Percentiles rank a stretch among this genome's conserved stretches.
Evolutionary conservation across 1,140 invertebrate species (phyloP).

Genomic region (Phortica variegata): DNA sequence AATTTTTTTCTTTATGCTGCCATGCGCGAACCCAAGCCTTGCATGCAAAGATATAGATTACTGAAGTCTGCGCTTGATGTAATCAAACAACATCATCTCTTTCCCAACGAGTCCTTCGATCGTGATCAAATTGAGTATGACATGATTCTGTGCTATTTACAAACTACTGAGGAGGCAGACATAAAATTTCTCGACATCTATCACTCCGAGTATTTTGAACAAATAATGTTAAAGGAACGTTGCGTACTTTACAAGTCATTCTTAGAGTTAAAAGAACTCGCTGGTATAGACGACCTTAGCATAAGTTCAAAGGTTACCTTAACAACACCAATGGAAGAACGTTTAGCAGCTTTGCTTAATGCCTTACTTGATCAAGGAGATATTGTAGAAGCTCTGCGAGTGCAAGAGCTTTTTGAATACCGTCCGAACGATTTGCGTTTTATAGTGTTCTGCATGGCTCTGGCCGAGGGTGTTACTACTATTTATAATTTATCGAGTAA

Average conservation of each 20-base stretch:
- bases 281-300: slow-evolving; percentile 51
- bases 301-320: slow-evolving; percentile 22
- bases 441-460: slow-evolving; percentile 58
- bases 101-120: slow-evolving; percentile 51
- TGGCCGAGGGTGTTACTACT: slow-evolving; percentile 59
- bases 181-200: slow-evolving; percentile 26
- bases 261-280: slow-evolving; percentile 48
- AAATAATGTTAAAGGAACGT: slow-evolving; percentile 49
- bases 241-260: slow-evolving; percentile 52
- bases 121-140: slow-evolving; percentile 54
- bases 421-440: slow-evolving; percentile 57
- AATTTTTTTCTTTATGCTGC: slow-evolving; percentile 47
- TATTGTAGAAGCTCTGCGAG: slow-evolving; percentile 57
- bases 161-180: slow-evolving; percentile 17
- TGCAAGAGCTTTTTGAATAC: slow-evolving; percentile 59
- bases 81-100: slow-evolving; percentile 47
- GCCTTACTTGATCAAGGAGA: slow-evolving; percentile 53
- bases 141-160: slow-evolving; percentile 44
- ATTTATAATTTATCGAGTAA: slow-evolving; percentile 42
- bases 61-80: slow-evolving; percentile 40
- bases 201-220: slow-evolving; percentile 53
- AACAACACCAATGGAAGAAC: slow-evolving; percentile 26
- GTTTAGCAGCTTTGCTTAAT: slow-evolving; percentile 40
- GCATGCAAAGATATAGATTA: slow-evolving; percentile 31
- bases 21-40: neutral